phyloP scores from a whole-genome alignment of 2,888 invertebrate species.

The Lycia hirtaria region DNA sequence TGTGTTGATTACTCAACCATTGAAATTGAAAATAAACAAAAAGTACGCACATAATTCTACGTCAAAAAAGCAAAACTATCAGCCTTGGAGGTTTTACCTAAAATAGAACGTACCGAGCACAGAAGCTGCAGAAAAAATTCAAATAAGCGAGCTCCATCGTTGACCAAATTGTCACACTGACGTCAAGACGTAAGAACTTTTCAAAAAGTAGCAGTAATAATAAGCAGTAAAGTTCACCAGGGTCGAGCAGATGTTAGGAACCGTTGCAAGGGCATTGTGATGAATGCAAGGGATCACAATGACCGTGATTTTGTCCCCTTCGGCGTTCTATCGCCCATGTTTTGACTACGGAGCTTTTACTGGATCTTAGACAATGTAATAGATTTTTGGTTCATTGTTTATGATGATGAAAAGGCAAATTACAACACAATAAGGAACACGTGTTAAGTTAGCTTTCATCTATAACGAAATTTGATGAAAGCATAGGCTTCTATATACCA shows the following conservation, averaged over 20 bases:
- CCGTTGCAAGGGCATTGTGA: constrained; percentile 80
- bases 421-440: not conserved
- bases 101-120: constrained; percentile 13
- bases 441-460: too few species aligned
- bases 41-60: too few species aligned
- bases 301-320: constrained; percentile 76
- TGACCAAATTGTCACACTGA: constrained; percentile 11
- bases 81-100: too few species aligned
- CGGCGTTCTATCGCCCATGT: constrained; percentile 34
- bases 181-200: not conserved
- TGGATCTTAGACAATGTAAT: constrained; percentile 17
- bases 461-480: too few species aligned
- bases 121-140: constrained; percentile 12
- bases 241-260: constrained; percentile 78
- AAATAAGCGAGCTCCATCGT: constrained; percentile 24
- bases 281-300: constrained; percentile 64
- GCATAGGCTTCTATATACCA: too few species aligned
- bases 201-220: constrained; percentile 45
- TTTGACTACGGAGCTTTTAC: constrained; percentile 29
- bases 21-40: constrained; percentile 44
- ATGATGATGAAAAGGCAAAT: not conserved
- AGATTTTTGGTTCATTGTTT: not conserved
- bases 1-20: constrained; percentile 49
- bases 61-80: too few species aligned
- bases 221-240: constrained; percentile 50